phyloP scores from a whole-genome alignment of 2,797 vertebrate species.

The Semaprochilodus insignis region DNA sequence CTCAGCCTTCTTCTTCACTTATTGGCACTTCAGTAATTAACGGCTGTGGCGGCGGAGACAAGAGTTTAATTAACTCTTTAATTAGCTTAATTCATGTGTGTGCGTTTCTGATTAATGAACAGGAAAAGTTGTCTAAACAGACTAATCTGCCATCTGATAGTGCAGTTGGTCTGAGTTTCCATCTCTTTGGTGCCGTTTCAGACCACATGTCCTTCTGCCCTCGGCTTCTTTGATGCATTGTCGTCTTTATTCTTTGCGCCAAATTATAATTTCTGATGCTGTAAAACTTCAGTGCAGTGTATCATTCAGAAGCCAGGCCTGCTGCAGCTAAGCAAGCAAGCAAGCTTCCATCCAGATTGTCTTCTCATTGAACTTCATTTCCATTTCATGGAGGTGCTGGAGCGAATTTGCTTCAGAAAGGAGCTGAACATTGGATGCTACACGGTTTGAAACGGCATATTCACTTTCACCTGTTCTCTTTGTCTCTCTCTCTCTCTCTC shows the following conservation, averaged over 20 bases:
- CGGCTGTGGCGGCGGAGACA: slow-evolving; percentile 1
- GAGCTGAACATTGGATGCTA: neutral
- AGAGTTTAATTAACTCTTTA: slow-evolving; percentile 23
- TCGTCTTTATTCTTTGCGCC: neutral
- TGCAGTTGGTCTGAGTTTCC: neutral
- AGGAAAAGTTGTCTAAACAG: neutral
- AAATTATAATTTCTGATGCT: neutral
- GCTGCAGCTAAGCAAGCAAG: neutral
- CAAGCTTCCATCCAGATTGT: neutral
- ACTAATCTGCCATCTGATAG: slow-evolving; percentile 11
- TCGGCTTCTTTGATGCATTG: neutral
- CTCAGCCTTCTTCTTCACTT: neutral
- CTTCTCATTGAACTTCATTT: slow-evolving; percentile 23
- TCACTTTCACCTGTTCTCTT: neutral
- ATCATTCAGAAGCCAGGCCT: slow-evolving; percentile 30
- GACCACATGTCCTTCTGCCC: neutral
- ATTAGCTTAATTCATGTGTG: slow-evolving; percentile 13
- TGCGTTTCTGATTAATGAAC: neutral
- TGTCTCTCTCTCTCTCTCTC: neutral
- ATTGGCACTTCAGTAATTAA: neutral
- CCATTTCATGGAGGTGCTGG: slow-evolving; percentile 23
- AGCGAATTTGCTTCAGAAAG: neutral
- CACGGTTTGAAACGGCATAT: neutral
- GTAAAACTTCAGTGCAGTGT: slow-evolving; percentile 33
- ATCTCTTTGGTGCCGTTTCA: neutral